phyloP scores from a whole-genome alignment of 2,888 invertebrate genomes.

The Nephrotoma guestfalica region DNA sequence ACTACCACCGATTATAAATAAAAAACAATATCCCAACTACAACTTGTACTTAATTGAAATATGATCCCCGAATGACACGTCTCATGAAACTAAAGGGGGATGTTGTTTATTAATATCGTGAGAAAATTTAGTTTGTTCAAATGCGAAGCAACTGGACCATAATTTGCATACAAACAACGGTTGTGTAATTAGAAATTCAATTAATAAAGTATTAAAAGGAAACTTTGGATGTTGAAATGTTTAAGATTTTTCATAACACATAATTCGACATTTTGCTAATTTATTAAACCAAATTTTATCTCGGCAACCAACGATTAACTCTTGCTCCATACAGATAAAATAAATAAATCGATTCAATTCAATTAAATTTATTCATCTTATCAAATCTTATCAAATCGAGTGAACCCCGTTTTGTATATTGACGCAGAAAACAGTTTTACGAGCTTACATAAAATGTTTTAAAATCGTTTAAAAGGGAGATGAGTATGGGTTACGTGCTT shows the following conservation, averaged over 20 bases:
- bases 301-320: neutral
- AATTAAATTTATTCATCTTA: too few species aligned
- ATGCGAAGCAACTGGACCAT: neutral
- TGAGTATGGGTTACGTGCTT: neutral
- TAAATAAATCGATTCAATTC: neutral
- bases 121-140: neutral
- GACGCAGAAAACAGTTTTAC: neutral
- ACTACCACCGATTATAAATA: neutral
- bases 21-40: too few species aligned
- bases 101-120: too few species aligned
- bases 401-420: too few species aligned
- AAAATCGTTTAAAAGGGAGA: neutral
- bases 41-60: too few species aligned
- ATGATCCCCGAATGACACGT: too few species aligned
- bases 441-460: neutral
- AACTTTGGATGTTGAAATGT: neutral
- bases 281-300: neutral
- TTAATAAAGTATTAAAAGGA: neutral
- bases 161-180: neutral
- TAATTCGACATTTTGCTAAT: neutral
- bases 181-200: neutral
- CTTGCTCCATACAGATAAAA: too few species aligned
- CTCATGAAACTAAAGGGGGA: too few species aligned
- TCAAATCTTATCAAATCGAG: too few species aligned
- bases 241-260: neutral